Percentiles rank a stretch among this genome's conserved stretches.
Conservation (phyloP, 2,797 vertebrate species). For the Acrossocheilus wenchowensis region DNA sequence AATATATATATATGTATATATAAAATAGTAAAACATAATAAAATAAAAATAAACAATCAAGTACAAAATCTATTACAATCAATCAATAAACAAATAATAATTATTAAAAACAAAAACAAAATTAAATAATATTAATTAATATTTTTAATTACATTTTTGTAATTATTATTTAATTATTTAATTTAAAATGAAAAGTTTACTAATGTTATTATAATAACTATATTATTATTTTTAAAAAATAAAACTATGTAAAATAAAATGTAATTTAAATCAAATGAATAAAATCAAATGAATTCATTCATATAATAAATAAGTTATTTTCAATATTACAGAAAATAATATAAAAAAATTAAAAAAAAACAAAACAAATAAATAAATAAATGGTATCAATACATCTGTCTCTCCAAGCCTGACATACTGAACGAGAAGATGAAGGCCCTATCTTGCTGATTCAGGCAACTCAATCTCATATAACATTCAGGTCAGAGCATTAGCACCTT, state of each 20-base stretch:
- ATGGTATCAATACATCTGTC: neutral
- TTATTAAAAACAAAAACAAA: neutral
- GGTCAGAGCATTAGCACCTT: neutral
- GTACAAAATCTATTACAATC: too few species aligned
- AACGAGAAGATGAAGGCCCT: neutral
- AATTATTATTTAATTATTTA: too few species aligned
- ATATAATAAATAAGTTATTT: neutral
- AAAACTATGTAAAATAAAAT: neutral
- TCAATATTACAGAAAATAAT: neutral
- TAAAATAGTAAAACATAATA: too few species aligned
- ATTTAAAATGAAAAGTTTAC: neutral
- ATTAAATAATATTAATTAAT: too few species aligned
- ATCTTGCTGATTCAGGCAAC: neutral
- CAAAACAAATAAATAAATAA: neutral
- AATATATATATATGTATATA: neutral
- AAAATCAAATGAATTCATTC: too few species aligned
- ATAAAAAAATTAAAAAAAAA: too few species aligned
- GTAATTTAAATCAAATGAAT: neutral
- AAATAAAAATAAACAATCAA: too few species aligned
- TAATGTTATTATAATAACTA: neutral
- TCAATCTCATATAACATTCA: neutral
- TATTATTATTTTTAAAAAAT: neutral
- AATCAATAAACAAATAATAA: neutral
- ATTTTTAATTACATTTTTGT: too few species aligned
- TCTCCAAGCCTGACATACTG: neutral